Conservation (phyloP, 1,140 invertebrate genomes). For the Lysiphlebus fabarum region DNA sequence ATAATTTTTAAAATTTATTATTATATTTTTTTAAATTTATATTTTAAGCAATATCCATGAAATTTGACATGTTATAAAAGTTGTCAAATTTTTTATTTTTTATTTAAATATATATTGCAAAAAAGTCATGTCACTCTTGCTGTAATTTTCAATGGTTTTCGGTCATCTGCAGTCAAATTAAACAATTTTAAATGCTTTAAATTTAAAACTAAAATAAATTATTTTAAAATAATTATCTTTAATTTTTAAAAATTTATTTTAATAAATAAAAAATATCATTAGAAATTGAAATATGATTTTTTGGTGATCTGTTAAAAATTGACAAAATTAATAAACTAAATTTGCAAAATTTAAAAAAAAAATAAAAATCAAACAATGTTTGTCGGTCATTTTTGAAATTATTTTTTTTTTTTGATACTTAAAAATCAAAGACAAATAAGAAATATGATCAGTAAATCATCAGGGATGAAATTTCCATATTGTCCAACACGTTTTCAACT, state of each 20-base stretch:
- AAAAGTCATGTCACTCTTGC: constrained; percentile 18
- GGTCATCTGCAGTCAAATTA: constrained; percentile 19
- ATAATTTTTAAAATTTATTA: no score
- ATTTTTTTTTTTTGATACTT: constrained; percentile 2
- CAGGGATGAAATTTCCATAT: constrained; percentile 25
- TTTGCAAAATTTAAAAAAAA: no score
- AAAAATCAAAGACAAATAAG: constrained; percentile 38
- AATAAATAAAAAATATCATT: background rate
- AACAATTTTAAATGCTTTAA: constrained; percentile 16
- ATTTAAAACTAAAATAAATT: no score
- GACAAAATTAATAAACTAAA: no score
- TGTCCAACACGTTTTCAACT: constrained; percentile 12
- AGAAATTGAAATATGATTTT: background rate
- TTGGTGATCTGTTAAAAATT: no score
- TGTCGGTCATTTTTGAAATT: constrained; percentile 2
- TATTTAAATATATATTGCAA: background rate
- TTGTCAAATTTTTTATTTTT: background rate
- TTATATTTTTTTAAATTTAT: no score
- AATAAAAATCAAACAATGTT: background rate
- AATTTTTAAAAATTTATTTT: background rate
- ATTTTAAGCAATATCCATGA: background rate
- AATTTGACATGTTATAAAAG: no score
- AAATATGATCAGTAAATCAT: constrained; percentile 37
- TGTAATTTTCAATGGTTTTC: background rate
- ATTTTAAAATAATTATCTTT: no score